Base-by-base conservation (phyloP, 2,888 invertebrate species). In the Athripsodes cinereus region DNA sequence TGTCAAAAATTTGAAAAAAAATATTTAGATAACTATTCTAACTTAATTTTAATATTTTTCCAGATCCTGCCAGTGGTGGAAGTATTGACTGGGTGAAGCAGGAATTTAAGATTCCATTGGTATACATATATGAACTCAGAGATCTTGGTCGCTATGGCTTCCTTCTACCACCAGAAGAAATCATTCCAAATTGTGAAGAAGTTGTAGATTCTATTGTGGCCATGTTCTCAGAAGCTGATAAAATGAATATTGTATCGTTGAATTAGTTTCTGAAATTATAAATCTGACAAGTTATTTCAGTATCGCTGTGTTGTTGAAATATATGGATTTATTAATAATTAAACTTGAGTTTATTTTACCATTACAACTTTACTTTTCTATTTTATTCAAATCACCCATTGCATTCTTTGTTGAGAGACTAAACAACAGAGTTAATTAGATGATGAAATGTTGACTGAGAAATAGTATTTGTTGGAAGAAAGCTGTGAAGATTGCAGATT, bases 91-190 rank as follows among this genome's bases (percentile, higher is more conserved):
- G 75, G 75, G 73, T 72, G 0, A 74, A 75, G 21, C 71, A 69
- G 50, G 61, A 64, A 0, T 63, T 72, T 0, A 53, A 71, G 1
- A 69, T 73, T 0, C 74, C 74, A 0, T 55, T 75, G 0, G 71
- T 71, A 1, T 74, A 70, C 65, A 71, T 71, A 58, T 74, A 72
- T 5, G 75, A 75, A 53, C 71, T 88, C 0, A 75, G 86, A 1
- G 91, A 91, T 67, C 79, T 72, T 2, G 89, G 88, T 0, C 67
- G 70, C 0, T 82, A 79, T 66, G 90, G 90, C 0, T 87, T 88
- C 67, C 69, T 87, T 0, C 72, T 91, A 0, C 90, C 90, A 0
- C 69, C 83, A 0, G 70, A 75, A 0, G 79, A 85, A 66, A 90
- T 91, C 57, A 66, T 80, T 6, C 80, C 83, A 10, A 79, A 82